These are phyloP conservation scores for Eptesicus fuscus DNA, from an alignment of 2,113 vertebrate species.

Conservation along the genomic window DNA sequence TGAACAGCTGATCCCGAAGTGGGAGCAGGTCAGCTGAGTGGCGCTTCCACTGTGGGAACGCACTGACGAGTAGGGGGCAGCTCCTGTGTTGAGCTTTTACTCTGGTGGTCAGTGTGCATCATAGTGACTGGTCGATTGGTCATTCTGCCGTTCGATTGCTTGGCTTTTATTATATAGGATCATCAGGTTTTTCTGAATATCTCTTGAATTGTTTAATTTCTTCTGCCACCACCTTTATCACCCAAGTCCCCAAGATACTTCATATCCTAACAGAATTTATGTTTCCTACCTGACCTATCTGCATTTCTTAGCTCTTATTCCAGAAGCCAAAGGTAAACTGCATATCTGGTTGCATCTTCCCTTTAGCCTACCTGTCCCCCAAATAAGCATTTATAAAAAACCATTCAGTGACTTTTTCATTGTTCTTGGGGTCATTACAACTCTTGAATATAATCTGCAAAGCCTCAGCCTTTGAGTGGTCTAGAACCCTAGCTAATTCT, in stretches of 20 bases:
- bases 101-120: too few species aligned
- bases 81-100: too few species aligned
- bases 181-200: constrained; percentile 1
- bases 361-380: background rate
- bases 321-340: background rate
- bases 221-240: background rate
- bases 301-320: background rate
- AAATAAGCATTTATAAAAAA: background rate
- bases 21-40: too few species aligned
- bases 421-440: background rate
- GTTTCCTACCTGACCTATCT: background rate
- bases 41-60: too few species aligned
- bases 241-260: background rate
- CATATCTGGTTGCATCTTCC: background rate
- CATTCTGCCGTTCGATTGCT: too few species aligned
- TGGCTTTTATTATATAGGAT: background rate
- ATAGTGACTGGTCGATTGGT: too few species aligned
- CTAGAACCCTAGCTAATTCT: background rate
- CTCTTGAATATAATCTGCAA: background rate
- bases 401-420: background rate
- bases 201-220: background rate
- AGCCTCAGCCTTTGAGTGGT: background rate
- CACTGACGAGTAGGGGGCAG: too few species aligned
- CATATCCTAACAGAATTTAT: background rate
- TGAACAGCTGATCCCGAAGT: too few species aligned